These are phyloP conservation scores for Rhamphomyia laevipes DNA, from an alignment of 2,888 invertebrate species.

Conservation along the genomic window DNA sequence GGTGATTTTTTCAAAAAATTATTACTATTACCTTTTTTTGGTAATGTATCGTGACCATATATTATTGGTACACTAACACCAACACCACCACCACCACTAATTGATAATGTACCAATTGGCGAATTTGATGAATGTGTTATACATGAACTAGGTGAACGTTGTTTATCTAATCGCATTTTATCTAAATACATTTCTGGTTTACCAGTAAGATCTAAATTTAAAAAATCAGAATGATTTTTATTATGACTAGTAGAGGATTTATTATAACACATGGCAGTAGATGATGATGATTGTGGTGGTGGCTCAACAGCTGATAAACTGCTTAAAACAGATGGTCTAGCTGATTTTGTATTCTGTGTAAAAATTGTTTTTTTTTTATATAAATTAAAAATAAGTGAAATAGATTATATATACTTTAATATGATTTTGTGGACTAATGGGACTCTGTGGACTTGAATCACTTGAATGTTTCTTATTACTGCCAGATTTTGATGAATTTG, in stretches of 20 bases:
- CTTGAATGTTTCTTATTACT: slow-evolving; percentile 39
- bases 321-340: slow-evolving; percentile 16
- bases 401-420: slow-evolving; percentile 5
- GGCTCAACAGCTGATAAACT: slow-evolving; percentile 14
- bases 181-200: slow-evolving; percentile 19
- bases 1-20: slow-evolving; percentile 13
- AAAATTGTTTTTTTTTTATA: too few relatives aligned
- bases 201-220: slow-evolving; percentile 17
- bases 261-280: slow-evolving; percentile 12
- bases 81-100: slow-evolving; percentile 2
- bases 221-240: slow-evolving; percentile 17
- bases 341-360: slow-evolving; percentile 11
- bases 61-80: background rate
- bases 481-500: slow-evolving; percentile 27
- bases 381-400: background rate
- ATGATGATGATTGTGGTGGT: background rate
- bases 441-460: slow-evolving; percentile 51
- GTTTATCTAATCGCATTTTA: slow-evolving; percentile 16
- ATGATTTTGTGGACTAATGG: slow-evolving; percentile 42
- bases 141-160: slow-evolving; percentile 9
- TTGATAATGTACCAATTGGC: slow-evolving; percentile 4
- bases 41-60: background rate
- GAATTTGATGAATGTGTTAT: slow-evolving; percentile 6
- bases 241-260: slow-evolving; percentile 14
- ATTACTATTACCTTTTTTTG: slow-evolving; percentile 3